Evolutionary conservation across 2,888 invertebrate genomes (phyloP).

Genomic region (Dasypolia templi): DNA sequence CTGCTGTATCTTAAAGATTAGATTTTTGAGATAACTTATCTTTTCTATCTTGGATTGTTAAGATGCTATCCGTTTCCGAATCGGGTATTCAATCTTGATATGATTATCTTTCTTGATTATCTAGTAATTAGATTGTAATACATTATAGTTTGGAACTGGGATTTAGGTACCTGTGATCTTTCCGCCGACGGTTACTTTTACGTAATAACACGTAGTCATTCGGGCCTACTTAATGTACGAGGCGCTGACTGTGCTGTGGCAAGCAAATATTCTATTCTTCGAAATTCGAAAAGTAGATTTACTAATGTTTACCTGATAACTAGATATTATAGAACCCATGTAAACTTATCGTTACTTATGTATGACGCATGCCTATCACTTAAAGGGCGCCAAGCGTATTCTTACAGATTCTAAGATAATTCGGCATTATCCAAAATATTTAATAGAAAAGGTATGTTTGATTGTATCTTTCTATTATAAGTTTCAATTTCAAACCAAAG

Average conservation of each 20-base stretch:
- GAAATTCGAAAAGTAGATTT: not conserved
- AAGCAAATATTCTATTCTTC: not conserved
- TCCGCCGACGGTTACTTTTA: conserved; percentile 43
- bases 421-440: conserved; percentile 5
- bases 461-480: conserved; percentile 37
- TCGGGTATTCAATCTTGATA: conserved; percentile 61
- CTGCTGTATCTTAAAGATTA: conserved; percentile 40
- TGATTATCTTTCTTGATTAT: conserved; percentile 45
- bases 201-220: conserved; percentile 4
- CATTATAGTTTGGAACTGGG: conserved; percentile 32
- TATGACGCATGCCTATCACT: conserved; percentile 39
- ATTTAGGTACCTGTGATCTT: conserved; percentile 36
- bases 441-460: conserved; percentile 48
- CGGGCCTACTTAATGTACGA: not conserved
- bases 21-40: conserved; percentile 39
- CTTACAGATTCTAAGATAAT: conserved; percentile 44
- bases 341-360: conserved; percentile 34
- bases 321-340: conserved; percentile 4
- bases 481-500: conserved; percentile 19
- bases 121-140: conserved; percentile 55
- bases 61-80: conserved; percentile 66
- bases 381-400: conserved; percentile 25
- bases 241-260: too few species aligned
- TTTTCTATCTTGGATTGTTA: conserved; percentile 35
- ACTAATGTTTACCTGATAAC: conserved; percentile 5